Evolutionary conservation across 2,888 invertebrate species (phyloP).

Genomic region (Keiferia lycopersicella): DNA sequence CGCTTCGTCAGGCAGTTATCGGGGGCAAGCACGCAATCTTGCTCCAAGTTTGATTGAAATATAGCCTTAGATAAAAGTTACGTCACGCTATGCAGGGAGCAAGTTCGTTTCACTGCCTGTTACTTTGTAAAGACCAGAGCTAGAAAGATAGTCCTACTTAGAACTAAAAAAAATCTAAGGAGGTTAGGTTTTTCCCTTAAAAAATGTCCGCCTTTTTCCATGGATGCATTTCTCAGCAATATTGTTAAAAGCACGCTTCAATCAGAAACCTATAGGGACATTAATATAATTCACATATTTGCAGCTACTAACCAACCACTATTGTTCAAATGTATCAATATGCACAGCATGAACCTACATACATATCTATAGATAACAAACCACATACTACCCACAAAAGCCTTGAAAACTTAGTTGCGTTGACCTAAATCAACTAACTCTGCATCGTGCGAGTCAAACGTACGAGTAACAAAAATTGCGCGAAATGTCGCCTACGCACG

Average conservation of each 20-base stretch:
- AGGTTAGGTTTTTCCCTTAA: no score
- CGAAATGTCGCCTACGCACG: neutral
- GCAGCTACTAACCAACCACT: no score
- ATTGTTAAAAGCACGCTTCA: no score
- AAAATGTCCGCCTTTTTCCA: no score
- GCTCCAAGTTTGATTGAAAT: slow-evolving; percentile 23
- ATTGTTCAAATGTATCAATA: neutral
- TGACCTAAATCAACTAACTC: slow-evolving; percentile 27
- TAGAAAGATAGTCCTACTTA: no score
- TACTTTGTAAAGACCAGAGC: no score
- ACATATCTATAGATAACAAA: neutral
- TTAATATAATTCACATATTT: no score
- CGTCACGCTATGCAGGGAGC: neutral
- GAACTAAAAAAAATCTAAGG: no score
- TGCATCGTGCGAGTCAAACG: slow-evolving; percentile 33
- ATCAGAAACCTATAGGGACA: no score
- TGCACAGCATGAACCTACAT: neutral
- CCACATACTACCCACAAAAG: neutral
- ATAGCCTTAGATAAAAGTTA: slow-evolving; percentile 22
- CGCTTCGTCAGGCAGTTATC: slow-evolving; percentile 9
- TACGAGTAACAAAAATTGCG: neutral
- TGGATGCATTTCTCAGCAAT: no score
- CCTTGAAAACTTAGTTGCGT: slow-evolving; percentile 22
- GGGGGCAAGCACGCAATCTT: slow-evolving; percentile 24
- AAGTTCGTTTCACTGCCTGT: neutral